phyloP scores from a whole-genome alignment of 2,113 vertebrate species.

The Patagioenas fasciata region DNA sequence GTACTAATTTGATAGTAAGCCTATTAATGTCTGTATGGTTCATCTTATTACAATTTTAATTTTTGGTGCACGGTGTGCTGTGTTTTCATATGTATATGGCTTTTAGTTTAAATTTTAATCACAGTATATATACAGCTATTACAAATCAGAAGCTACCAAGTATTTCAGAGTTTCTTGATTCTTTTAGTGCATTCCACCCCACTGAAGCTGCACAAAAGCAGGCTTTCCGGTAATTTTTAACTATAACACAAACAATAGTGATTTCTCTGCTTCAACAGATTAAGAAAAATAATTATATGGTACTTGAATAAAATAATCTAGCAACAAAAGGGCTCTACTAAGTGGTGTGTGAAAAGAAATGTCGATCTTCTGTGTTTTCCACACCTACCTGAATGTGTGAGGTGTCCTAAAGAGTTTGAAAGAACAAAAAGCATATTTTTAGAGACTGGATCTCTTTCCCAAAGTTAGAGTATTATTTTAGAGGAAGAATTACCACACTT shows the following conservation, averaged over 20 bases:
- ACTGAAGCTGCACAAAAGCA: background rate
- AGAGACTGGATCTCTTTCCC: background rate
- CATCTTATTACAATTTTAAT: background rate
- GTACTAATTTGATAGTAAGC: background rate
- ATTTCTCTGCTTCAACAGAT: constrained; percentile 17
- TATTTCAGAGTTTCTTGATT: background rate
- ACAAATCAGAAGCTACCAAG: background rate
- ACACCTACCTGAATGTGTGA: background rate
- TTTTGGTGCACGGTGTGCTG: background rate
- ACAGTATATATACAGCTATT: background rate
- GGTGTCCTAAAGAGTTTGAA: background rate
- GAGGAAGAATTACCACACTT: background rate
- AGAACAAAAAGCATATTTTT: background rate
- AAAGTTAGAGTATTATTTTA: background rate
- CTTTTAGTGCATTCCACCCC: background rate
- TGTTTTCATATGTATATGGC: background rate
- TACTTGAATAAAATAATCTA: background rate
- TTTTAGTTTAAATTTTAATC: background rate
- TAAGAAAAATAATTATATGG: constrained; percentile 15
- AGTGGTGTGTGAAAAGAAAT: background rate
- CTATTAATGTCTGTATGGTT: background rate
- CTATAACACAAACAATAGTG: constrained; percentile 21
- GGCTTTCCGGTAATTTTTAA: background rate
- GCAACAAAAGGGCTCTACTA: background rate
- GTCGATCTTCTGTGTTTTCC: background rate